phyloP scores from a whole-genome alignment of 2,113 vertebrate genomes.

The Conger conger region DNA sequence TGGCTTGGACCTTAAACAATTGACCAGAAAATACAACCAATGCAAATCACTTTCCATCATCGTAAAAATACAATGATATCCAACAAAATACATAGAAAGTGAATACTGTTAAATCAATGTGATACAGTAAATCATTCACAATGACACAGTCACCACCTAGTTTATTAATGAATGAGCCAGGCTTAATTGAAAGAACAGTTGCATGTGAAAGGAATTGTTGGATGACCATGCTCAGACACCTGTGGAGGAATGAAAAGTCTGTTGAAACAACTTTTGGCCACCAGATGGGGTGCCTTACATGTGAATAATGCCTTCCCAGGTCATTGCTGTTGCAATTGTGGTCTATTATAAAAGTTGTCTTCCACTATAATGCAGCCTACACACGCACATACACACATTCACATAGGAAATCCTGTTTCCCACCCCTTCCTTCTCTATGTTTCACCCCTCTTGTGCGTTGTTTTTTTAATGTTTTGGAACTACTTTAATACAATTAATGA shows the following conservation, averaged over 20 bases:
- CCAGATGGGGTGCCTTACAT: slow-evolving; percentile 8
- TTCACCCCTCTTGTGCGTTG: not conserved
- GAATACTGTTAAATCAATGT: no score
- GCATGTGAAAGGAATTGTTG: no score
- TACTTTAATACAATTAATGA: not conserved
- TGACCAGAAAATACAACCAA: no score
- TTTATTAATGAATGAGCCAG: no score
- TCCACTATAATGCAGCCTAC: not conserved
- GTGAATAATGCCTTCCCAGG: not conserved
- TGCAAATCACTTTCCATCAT: no score
- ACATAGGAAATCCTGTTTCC: not conserved
- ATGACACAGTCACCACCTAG: no score
- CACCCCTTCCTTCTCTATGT: slow-evolving; percentile 3
- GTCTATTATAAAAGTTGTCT: not conserved
- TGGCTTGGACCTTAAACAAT: no score
- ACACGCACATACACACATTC: not conserved
- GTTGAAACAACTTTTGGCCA: not conserved
- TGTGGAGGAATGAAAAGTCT: not conserved
- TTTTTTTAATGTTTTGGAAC: not conserved
- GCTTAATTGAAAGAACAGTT: no score
- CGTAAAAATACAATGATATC: no score
- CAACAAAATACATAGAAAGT: no score
- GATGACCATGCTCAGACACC: not conserved
- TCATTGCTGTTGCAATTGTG: not conserved
- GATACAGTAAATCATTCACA: no score